Evolutionary conservation across 1,140 invertebrate species (phyloP), one percentile per base, ranked within the genome.

Genomic region (Brachionus sp.): DNA sequence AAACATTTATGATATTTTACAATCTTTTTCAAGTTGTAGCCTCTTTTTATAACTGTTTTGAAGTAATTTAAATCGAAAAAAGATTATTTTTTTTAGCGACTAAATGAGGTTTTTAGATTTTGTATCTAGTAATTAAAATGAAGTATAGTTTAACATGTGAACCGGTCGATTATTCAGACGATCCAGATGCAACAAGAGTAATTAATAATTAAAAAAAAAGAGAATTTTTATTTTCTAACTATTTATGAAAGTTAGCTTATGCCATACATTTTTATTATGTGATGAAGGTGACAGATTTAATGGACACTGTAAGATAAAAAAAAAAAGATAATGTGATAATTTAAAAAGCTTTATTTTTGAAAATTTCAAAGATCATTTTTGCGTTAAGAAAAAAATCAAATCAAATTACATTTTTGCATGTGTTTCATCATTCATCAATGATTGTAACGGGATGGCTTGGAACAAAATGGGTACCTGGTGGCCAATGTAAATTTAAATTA

Each of bases 401-500:
- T 33, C 93, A 94, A 90, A 91, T 94, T 13, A 91, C 92, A 0
- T 93, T 92, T 85, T 90, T 95, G 1, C 93, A 95, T 86, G 91
- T 92, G 16, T 92, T 91, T 84, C 91, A 92, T 86, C 92, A 92
- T 85, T 89, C 89, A 13, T 88, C 90, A 70, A 91, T 91, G 44
- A 85, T 87, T 1, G 77, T 88, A 19, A 85, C 83, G n/a, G 83
- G 85, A 13, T 89, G 87, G 86, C 85, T 84, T 83, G 86, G 85
- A 6, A 84, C 85, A 3, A 86, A 85, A 35, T 89, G 87, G 82
- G 86, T 84, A 25, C 84, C 85, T 42, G 85, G 82, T 19, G 82
- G 82, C 23, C 46, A 73, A 37, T 37, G 85, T 57, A 80, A 57
- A 23, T 37, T 66, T 42, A 33, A n/a, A 57, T 12, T 2, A 37